These are phyloP conservation scores for Balanococcus diminutus DNA, from an alignment of 2,888 invertebrate genomes.

Conservation along the genomic window DNA sequence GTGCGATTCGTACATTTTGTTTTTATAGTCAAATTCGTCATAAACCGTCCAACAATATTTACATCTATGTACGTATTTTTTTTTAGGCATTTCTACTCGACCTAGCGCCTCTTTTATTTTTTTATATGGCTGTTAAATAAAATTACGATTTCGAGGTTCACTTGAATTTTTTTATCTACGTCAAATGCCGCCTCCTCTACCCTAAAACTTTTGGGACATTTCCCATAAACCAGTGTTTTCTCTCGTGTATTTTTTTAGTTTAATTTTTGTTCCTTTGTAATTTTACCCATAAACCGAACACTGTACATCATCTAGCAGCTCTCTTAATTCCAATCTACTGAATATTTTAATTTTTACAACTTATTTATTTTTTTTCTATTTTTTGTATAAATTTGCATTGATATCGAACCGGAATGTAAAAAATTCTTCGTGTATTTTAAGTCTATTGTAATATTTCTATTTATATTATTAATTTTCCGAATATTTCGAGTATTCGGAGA, in stretches of 20 bases:
- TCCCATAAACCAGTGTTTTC: background rate
- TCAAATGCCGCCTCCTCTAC: background rate
- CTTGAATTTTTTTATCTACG: background rate
- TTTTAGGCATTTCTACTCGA: background rate
- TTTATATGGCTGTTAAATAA: constrained; percentile 18
- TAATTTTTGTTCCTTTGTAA: background rate
- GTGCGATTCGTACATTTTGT: background rate
- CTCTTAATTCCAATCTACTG: background rate
- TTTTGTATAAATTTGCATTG: background rate
- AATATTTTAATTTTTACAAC: background rate
- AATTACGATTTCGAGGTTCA: background rate
- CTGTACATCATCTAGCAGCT: background rate
- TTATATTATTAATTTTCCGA: constrained; percentile 17
- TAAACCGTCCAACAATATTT: background rate
- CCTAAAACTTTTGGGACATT: background rate
- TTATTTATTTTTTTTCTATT: background rate
- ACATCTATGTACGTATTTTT: background rate
- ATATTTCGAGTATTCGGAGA: constrained; percentile 17
- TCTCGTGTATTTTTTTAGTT: background rate
- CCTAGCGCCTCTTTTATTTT: background rate
- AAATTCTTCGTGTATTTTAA: background rate
- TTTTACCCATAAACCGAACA: background rate
- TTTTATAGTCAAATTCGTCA: background rate
- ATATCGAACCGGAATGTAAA: background rate
- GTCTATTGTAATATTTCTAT: constrained; percentile 8